Base-by-base conservation (phyloP, 2,888 invertebrate genomes). In the Teleiodes luculella region DNA sequence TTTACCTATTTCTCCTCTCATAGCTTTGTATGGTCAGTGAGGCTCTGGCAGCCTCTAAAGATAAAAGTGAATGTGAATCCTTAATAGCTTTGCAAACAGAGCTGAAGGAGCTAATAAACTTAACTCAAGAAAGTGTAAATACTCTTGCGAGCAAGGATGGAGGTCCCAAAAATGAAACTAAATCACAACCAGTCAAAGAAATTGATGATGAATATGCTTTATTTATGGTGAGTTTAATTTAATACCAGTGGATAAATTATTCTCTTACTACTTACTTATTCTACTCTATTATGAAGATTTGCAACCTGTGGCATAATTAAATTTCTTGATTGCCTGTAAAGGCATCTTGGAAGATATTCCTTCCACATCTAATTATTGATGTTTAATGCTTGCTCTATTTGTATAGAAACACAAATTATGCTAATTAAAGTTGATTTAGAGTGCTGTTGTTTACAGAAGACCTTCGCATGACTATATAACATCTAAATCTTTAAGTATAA, bases 101-200 rank as follows among this genome's bases (percentile, higher is more conserved):
- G 69, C 85, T 95, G 39, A 80, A 91, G 61, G 93, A 95, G 74
- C 85, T 95, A 0, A 91, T 95, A 51, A 86, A 90, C n/a, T 80
- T 95, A 36, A 95, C 95, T 0, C 86, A 90, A 68, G 93, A 94
- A 71, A 92, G 91, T 63, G 70, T 92, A 53, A 79, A 85, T 55
- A 72, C 81, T 45, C 57, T 83, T 2, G 14, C 36, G 43, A 47
- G 16, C 30, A 51, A 39, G 8, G 18, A 28, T 7, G 11, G 24
- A 0, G 13, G 8, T 41, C 18, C 20, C 20, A 16, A 14, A 3
- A 14, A 6, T 16, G 20, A n/a, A 16, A 11, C 37, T 36, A 45
- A 14, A 7, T 7, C 36, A 36, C 16, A 36, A 11, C 11, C 11
- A 1, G 49, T 10, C 1, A 2, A 66, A 57, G 76, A 77, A 59